Conservation (phyloP, 1,140 invertebrate genomes). For the Lepidurus packardi region DNA sequence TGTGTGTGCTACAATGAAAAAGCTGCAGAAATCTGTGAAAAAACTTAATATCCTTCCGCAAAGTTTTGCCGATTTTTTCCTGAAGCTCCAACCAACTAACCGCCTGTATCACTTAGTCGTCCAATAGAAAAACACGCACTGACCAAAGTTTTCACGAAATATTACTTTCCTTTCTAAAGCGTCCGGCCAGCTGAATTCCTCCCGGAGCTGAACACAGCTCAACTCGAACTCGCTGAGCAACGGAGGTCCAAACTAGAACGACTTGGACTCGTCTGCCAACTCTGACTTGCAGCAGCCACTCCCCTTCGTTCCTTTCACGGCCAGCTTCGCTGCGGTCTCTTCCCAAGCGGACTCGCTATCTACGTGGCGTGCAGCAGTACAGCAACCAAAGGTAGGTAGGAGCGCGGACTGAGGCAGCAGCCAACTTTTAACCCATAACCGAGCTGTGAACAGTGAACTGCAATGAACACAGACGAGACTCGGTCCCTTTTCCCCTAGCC, state of each 20-base stretch:
- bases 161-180: background rate
- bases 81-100: no score
- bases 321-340: background rate
- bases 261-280: background rate
- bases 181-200: slow-evolving; percentile 11
- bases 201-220: slow-evolving; percentile 12
- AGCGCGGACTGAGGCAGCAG: background rate
- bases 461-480: background rate
- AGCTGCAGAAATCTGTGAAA: no score
- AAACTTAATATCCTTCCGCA: no score
- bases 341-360: slow-evolving; percentile 7
- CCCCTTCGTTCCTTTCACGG: background rate
- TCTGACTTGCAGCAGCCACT: slow-evolving; percentile 8
- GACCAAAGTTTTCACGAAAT: background rate
- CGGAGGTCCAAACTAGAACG: background rate
- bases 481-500: background rate
- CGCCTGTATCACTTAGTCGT: background rate
- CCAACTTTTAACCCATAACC: background rate
- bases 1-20: no score
- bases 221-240: slow-evolving; percentile 14
- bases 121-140: background rate
- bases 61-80: no score
- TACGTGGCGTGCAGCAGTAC: background rate
- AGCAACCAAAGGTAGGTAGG: background rate
- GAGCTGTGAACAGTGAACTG: background rate